Evolutionary conservation across 2,888 invertebrate species (phyloP).

Genomic region (Coremacera marginata): DNA sequence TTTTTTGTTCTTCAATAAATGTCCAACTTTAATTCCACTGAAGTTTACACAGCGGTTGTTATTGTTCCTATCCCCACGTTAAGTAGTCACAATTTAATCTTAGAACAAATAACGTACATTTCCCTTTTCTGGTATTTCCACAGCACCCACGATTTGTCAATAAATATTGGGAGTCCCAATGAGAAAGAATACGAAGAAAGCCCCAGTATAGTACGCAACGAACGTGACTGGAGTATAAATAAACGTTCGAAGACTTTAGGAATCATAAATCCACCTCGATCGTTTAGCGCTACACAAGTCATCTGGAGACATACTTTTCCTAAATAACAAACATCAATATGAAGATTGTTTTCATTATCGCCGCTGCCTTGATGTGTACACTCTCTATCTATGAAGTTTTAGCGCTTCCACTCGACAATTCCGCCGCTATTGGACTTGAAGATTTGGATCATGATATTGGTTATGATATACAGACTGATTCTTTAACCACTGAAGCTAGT

Average conservation of each 20-base stretch:
- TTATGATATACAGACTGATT: neutral
- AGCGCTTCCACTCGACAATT: neutral
- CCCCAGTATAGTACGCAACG: neutral
- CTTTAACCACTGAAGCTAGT: neutral
- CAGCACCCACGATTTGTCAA: neutral
- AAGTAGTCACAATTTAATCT: no score
- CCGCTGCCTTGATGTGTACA: neutral
- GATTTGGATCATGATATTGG: neutral
- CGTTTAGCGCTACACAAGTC: no score
- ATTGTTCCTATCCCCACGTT: no score
- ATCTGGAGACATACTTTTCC: no score
- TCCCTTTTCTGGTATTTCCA: no score
- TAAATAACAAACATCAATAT: neutral
- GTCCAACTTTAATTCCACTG: no score
- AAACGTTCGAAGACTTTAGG: neutral
- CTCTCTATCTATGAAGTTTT: neutral
- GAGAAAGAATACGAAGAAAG: neutral
- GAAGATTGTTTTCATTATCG: neutral
- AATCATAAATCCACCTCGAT: neutral
- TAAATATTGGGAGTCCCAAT: neutral
- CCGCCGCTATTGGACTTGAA: neutral
- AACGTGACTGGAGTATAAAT: conserved; percentile 4
- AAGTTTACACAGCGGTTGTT: no score
- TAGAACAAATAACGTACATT: no score
- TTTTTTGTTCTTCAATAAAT: no score